Evolutionary conservation across 2,797 vertebrate genomes (phyloP), one percentile per base, ranked within the genome.

Genomic region (Allenopithecus nigroviridis): DNA sequence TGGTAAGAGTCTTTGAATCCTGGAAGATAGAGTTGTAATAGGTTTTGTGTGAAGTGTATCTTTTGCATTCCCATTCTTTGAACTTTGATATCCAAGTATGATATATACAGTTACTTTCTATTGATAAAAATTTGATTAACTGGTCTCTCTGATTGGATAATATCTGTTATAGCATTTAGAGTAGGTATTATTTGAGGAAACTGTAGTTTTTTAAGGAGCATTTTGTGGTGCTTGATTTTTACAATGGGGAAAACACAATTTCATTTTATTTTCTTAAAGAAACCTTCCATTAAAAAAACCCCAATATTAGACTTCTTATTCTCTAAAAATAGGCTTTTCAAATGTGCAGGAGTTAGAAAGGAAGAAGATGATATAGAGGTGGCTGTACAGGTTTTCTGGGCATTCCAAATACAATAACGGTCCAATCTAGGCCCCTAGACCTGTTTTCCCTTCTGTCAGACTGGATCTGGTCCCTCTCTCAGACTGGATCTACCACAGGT

Each of bases 141-240:
- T 84, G 36, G 41, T 90, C 22, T 90, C 22, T 93, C 76, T 81
- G 80, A 87, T 64, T 85, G 33, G n/a, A 86, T 68, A 28, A 81
- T 41, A 80, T 21, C 16, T 93, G 64, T 92, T 61, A 88, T 1
- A 89, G 33, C 33, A 88, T 76, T 79, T 46, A 30, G 28, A 12
- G 14, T 21, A 90, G 13, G 1, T 36, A 21, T 50, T 79, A 33
- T 76, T 83, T 94, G 83, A 84, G 10, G 48, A 95, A 94, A 59
- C 8, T 81, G 48, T 50, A 74, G 55, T 64, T 85, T 39, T 39
- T 59, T 72, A 91, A 68, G 64, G 84, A 81, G 5, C 6, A 53
- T 79, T 81, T 68, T 28, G 5, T 70, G 74, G 26, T 88, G 1
- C 48, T 93, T 92, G 79, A 95, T 94, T 97, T 87, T 87, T 86